Percentiles rank a stretch among this genome's conserved stretches.
Conservation (phyloP, 2,888 invertebrate genomes). For the Drosophila neotestacea region DNA sequence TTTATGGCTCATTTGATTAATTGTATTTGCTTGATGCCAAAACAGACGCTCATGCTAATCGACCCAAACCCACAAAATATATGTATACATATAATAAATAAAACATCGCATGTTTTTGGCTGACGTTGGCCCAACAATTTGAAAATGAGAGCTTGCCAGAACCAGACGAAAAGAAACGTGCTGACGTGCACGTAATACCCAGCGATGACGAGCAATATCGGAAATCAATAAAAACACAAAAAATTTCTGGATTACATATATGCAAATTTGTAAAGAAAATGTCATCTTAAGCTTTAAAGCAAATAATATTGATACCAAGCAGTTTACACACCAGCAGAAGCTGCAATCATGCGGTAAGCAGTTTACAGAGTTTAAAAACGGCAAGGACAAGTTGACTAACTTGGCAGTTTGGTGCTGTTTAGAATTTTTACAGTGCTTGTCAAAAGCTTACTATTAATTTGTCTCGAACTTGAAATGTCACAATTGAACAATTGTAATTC, state of each 20-base stretch:
- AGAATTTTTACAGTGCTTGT: background rate
- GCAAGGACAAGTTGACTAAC: too few relatives aligned
- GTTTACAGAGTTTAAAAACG: background rate
- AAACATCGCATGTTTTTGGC: conserved; percentile 58
- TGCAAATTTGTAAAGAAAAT: conserved; percentile 10
- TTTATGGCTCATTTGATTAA: conserved; percentile 74
- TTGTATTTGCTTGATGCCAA: conserved; percentile 41
- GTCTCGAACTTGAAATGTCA: conserved; percentile 44
- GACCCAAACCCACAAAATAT: conserved; percentile 10
- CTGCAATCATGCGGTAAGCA: background rate
- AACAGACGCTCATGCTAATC: conserved; percentile 37
- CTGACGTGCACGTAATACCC: conserved; percentile 59
- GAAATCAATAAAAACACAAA: conserved; percentile 66
- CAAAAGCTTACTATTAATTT: conserved; percentile 23
- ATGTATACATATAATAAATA: conserved; percentile 45
- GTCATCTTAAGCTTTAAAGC: conserved; percentile 3
- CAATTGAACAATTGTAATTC: conserved; percentile 63
- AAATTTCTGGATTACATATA: conserved; percentile 16
- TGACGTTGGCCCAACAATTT: conserved; percentile 23
- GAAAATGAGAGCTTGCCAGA: conserved; percentile 20
- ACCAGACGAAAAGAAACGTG: conserved; percentile 54
- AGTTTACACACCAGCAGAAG: conserved; percentile 9
- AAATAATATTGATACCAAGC: conserved; percentile 9
- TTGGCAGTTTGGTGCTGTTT: background rate
- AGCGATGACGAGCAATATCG: conserved; percentile 47